Evolutionary conservation across 1,140 invertebrate genomes (phyloP).

Genomic region (Trachymyrmex cornetzi): DNA sequence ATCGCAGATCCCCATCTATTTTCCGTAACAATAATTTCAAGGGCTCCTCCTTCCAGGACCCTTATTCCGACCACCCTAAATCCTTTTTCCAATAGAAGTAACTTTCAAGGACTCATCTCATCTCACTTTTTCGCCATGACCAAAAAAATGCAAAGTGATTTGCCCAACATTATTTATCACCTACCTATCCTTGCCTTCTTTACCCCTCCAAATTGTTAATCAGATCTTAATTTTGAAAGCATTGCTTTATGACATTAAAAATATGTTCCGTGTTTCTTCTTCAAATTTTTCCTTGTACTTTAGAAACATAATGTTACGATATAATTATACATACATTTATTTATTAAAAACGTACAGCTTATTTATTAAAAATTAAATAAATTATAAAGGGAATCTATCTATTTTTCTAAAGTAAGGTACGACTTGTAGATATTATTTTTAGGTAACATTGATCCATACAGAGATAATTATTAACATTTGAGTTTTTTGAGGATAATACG

Average conservation of each 20-base stretch:
- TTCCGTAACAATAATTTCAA: conserved; percentile 77
- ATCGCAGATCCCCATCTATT: conserved; percentile 72
- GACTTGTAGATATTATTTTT: neutral
- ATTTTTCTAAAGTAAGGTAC: neutral
- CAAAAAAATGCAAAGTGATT: conserved; percentile 73
- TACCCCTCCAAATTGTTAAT: neutral
- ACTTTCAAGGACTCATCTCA: conserved; percentile 10
- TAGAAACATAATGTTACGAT: neutral
- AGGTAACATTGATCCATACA: neutral
- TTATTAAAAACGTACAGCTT: neutral
- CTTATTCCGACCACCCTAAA: conserved; percentile 12
- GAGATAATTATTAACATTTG: conserved; percentile 14
- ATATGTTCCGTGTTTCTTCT: neutral
- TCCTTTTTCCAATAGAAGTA: neutral
- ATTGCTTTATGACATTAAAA: neutral
- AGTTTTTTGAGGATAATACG: conserved; percentile 23
- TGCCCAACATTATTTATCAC: conserved; percentile 76
- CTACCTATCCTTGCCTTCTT: neutral
- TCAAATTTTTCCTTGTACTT: neutral
- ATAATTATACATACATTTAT: conserved; percentile 5
- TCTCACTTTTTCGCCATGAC: neutral
- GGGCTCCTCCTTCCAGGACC: neutral
- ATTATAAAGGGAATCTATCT: neutral
- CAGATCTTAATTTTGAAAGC: neutral
- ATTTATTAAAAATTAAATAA: conserved; percentile 17